These are phyloP conservation scores for Acronicta aceris DNA, from an alignment of 2,888 invertebrate genomes.

Conservation along the genomic window DNA sequence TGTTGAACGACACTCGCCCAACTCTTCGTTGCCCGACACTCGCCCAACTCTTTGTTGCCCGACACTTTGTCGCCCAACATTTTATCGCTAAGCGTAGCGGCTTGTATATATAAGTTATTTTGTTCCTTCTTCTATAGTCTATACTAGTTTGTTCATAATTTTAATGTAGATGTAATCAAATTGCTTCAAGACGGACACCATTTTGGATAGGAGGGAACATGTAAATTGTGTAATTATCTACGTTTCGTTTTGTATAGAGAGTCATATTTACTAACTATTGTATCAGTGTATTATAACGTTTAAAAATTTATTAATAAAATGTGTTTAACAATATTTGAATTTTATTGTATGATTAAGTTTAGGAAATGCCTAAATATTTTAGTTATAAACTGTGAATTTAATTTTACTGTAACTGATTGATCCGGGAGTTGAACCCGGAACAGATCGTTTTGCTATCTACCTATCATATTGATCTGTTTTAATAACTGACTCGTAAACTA, in stretches of 20 bases:
- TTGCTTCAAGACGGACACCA: conserved; percentile 39
- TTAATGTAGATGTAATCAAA: conserved; percentile 18
- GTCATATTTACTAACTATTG: conserved; percentile 74
- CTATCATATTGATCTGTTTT: too few relatives aligned
- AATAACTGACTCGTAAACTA: too few relatives aligned
- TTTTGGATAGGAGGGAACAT: conserved; percentile 36
- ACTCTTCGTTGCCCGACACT: background rate
- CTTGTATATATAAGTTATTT: conserved; percentile 11
- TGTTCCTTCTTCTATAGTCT: conserved; percentile 30
- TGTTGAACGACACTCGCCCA: background rate
- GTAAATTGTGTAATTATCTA: conserved; percentile 75
- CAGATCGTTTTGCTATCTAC: too few relatives aligned
- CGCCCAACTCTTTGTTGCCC: background rate
- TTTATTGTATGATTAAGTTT: background rate
- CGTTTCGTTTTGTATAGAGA: conserved; percentile 84
- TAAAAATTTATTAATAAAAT: conserved; percentile 81
- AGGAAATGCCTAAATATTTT: too few relatives aligned
- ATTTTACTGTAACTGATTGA: too few relatives aligned
- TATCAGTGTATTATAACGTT: conserved; percentile 79
- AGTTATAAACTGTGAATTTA: too few relatives aligned
- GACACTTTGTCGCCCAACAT: background rate
- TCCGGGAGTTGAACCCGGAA: too few relatives aligned
- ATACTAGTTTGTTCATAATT: conserved; percentile 11
- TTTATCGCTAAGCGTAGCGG: conserved; percentile 7
- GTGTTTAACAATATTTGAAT: conserved; percentile 64